Conservation (phyloP, 2,888 invertebrate species). For the Asteroscopus sphinx region DNA sequence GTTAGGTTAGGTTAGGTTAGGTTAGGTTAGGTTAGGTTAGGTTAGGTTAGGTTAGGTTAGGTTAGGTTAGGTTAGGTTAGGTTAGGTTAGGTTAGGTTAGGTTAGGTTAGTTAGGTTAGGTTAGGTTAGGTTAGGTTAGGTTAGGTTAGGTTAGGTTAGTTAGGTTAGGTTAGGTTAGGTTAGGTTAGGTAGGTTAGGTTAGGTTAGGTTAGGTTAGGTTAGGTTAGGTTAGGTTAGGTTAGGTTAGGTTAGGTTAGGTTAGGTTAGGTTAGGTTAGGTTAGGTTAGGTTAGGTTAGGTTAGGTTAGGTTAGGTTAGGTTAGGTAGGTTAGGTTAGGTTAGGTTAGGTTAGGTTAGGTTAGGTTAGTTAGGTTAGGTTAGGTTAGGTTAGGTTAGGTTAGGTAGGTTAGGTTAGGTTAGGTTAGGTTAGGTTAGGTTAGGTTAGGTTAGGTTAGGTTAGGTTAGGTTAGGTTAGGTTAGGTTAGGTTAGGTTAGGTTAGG, state of each 20-base stretch:
- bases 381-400: conserved; percentile 44
- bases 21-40: conserved; percentile 24
- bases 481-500: conserved; percentile 58
- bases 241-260: conserved; percentile 5
- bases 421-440: conserved; percentile 57
- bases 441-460: conserved; percentile 53
- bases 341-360: conserved; percentile 44
- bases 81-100: conserved; percentile 23
- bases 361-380: conserved; percentile 38
- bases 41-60: conserved; percentile 21
- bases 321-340: conserved; percentile 46
- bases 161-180: conserved; percentile 14
- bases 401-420: conserved; percentile 54
- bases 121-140: conserved; percentile 12
- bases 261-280: conserved; percentile 7
- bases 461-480: conserved; percentile 49
- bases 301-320: conserved; percentile 41
- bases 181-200: conserved; percentile 12
- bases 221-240: conserved; percentile 7
- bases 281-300: conserved; percentile 16
- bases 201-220: conserved; percentile 8
- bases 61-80: conserved; percentile 23
- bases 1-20: conserved; percentile 24
- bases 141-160: conserved; percentile 14
- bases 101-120: conserved; percentile 20